Base-by-base conservation (phyloP, 2,888 invertebrate genomes). In the Oligia fasciuncula region DNA sequence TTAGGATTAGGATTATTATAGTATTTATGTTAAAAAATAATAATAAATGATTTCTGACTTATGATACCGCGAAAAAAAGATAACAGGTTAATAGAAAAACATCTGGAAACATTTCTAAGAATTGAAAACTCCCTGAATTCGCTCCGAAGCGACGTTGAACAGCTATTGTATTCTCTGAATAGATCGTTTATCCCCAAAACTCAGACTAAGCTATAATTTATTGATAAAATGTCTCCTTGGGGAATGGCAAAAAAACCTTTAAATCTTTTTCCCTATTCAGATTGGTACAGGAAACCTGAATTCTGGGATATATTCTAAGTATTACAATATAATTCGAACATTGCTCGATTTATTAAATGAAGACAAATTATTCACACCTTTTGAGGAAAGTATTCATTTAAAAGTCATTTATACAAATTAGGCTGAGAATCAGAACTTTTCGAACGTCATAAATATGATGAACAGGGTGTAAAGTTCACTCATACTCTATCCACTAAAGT, bases 161-260 rank as follows among this genome's bases (percentile, higher is more conserved):
- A 69, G 46, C 88, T 40, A 80, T 87, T 89, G 76, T 81, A 54
- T 60, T 73, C 60, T 51, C 40, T 23, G 35, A 85, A 85, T 87
- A 35, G 77, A 76, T 54, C 79, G 63, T 63, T 84, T 77, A 81
- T 76, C 35, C 17, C 54, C 6, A 14, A 77, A 71, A 73, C 46
- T 62, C 69, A 60, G 63, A 66, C 46, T 51, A 74, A 77, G n/a
- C 51, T 67, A 67, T 43, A 70, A 43, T 73, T 84, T 4, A 65
- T 68, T 73, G 40, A 65, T 65, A 54, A 87, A 79, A 65, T 54
- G 57, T 54, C 4, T 11, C 51, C 43, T 40, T 4, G 6, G n/a
- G 40, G 62, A 54, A 79, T 9, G 40, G 62, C 29, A 46, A 68
- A 17, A 62, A 72, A 72, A 74, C 29, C 19, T 14, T 19, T 51